phyloP scores from a whole-genome alignment of 2,797 vertebrate species.

The Columba guinea region DNA sequence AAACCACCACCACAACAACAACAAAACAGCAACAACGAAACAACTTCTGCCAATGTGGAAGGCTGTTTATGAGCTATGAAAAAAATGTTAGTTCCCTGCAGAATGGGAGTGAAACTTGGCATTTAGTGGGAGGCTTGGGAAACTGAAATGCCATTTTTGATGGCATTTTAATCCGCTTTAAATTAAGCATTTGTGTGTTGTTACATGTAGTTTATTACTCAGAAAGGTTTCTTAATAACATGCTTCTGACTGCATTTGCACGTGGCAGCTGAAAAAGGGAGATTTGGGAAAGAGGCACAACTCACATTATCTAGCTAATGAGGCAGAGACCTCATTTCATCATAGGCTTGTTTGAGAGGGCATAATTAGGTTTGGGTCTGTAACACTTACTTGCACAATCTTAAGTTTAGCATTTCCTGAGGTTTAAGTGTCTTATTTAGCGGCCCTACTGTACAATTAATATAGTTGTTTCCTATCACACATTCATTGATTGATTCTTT shows the following conservation, averaged over 20 bases:
- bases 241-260: not conserved
- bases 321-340: slow-evolving; percentile 18
- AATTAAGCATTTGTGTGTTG: slow-evolving; percentile 7
- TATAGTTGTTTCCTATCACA: slow-evolving; percentile 1
- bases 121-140: not conserved
- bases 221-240: not conserved
- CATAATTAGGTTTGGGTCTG: not conserved
- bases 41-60: not conserved
- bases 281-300: not conserved
- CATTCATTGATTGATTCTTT: slow-evolving; percentile 2
- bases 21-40: no score
- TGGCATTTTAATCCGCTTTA: slow-evolving; percentile 11
- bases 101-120: not conserved
- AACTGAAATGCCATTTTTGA: not conserved
- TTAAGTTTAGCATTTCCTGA: slow-evolving; percentile 23
- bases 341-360: not conserved
- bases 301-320: not conserved
- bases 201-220: not conserved
- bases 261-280: not conserved
- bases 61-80: not conserved
- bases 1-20: no score
- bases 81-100: not conserved
- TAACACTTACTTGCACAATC: slow-evolving; percentile 2
- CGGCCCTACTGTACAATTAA: slow-evolving; percentile 4
- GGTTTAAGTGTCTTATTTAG: slow-evolving; percentile 43